Percentiles rank a stretch among this genome's conserved stretches.
These are phyloP conservation scores for Lasioglossum marginatum DNA, from an alignment of 2,888 invertebrate genomes.

Conservation along the genomic window DNA sequence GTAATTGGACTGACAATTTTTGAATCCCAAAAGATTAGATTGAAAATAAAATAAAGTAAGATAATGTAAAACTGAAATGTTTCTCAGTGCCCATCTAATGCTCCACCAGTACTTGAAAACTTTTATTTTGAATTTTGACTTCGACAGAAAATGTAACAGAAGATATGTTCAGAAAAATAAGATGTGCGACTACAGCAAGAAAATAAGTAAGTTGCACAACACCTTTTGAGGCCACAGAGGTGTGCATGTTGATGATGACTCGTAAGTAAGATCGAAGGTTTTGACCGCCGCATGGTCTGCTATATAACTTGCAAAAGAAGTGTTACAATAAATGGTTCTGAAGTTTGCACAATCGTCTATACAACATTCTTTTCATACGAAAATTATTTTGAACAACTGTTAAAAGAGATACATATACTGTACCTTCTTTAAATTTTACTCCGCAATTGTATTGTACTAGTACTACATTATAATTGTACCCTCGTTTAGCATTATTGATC, in stretches of 20 bases:
- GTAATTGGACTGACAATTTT: neutral
- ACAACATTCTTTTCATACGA: neutral
- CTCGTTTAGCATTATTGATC: neutral
- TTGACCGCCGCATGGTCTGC: neutral
- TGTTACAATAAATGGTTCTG: neutral
- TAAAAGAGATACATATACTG: neutral
- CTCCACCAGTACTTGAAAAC: neutral
- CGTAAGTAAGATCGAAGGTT: conserved; percentile 1
- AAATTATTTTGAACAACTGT: neutral
- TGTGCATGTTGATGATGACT: neutral
- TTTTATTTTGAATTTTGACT: neutral
- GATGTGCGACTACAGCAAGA: neutral
- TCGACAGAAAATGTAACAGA: neutral
- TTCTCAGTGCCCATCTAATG: neutral
- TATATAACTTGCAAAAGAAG: neutral
- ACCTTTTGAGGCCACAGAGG: neutral
- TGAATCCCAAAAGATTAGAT: neutral
- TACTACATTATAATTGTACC: neutral
- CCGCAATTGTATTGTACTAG: neutral
- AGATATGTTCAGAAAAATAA: neutral
- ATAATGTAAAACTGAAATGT: neutral
- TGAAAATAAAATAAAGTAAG: neutral
- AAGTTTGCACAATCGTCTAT: neutral
- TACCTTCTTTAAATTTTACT: neutral
- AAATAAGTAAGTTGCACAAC: neutral